Conservation (phyloP, 2,113 vertebrate species). For the Alectura lathami region DNA sequence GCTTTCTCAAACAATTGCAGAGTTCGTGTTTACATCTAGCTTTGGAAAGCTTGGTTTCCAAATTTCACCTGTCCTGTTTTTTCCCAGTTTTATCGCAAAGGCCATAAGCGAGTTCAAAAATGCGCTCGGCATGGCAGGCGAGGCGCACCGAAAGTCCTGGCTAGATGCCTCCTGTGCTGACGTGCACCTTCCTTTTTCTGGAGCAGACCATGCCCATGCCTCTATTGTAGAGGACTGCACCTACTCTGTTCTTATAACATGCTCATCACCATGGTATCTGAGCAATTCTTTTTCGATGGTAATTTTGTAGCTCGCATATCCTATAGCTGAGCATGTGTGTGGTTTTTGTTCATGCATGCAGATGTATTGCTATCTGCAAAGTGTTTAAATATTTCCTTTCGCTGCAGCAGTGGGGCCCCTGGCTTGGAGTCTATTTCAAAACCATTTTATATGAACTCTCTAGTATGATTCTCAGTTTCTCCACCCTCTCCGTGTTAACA, state of each 20-base stretch:
- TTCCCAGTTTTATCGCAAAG: neutral
- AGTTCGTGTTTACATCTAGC: neutral
- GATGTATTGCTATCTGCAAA: neutral
- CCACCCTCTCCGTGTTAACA: neutral
- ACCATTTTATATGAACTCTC: neutral
- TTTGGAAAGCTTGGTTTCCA: neutral
- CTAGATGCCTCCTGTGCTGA: neutral
- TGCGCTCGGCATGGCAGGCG: neutral
- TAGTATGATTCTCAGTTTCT: neutral
- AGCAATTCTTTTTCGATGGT: neutral
- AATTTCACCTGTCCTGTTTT: accelerated
- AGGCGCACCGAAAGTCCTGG: neutral
- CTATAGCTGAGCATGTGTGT: neutral
- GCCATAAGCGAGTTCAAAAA: neutral
- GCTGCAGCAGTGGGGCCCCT: neutral
- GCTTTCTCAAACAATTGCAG: neutral
- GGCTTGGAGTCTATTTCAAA: neutral
- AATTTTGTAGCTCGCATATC: neutral
- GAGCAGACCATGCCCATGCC: neutral
- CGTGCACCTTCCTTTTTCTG: neutral
- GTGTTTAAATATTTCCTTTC: neutral
- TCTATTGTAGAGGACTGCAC: neutral
- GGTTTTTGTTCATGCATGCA: neutral
- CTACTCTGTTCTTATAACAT: neutral
- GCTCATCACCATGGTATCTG: neutral